A percentile compares a stretch with the other conserved stretches of the same genome.
phyloP scores from a whole-genome alignment of 2,888 invertebrate genomes.

The Andrena flavipes region DNA sequence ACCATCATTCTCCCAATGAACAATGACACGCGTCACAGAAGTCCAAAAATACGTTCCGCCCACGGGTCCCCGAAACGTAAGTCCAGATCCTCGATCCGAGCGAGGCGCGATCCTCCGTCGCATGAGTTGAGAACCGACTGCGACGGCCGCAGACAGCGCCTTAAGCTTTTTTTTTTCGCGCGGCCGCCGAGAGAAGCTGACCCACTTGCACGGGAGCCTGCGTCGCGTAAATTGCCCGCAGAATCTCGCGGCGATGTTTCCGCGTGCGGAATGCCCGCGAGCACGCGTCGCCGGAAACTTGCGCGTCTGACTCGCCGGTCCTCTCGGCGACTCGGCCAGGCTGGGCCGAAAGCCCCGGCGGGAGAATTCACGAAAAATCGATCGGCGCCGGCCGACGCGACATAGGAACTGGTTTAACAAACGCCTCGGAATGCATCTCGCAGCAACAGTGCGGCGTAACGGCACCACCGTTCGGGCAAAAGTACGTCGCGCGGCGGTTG shows the following conservation, averaged over 20 bases:
- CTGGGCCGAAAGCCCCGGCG: not conserved
- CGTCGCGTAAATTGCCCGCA: conserved; percentile 49
- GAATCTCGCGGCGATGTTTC: conserved; percentile 38
- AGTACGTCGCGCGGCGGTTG: conserved; percentile 10
- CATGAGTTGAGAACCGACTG: conserved; percentile 30
- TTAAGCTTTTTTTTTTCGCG: conserved; percentile 60
- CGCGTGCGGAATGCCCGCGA: conserved; percentile 4
- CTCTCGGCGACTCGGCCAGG: not conserved
- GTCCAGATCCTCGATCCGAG: not conserved
- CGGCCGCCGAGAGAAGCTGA: conserved; percentile 53
- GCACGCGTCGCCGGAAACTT: not conserved
- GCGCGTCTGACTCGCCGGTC: not conserved
- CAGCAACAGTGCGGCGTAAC: not conserved
- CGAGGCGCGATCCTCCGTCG: not conserved
- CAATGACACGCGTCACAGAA: no score
- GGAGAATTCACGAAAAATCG: conserved; percentile 23
- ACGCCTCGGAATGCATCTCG: not conserved
- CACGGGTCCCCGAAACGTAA: not conserved
- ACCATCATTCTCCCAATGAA: no score
- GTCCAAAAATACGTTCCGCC: not conserved
- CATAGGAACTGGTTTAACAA: not conserved
- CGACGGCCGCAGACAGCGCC: conserved; percentile 60
- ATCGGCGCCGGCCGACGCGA: not conserved
- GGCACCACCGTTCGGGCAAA: conserved; percentile 2
- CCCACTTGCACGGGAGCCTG: conserved; percentile 62